Percentiles rank a stretch among this genome's conserved stretches.
Conservation (phyloP, 1,140 invertebrate genomes). For the Triops cancriformis region DNA sequence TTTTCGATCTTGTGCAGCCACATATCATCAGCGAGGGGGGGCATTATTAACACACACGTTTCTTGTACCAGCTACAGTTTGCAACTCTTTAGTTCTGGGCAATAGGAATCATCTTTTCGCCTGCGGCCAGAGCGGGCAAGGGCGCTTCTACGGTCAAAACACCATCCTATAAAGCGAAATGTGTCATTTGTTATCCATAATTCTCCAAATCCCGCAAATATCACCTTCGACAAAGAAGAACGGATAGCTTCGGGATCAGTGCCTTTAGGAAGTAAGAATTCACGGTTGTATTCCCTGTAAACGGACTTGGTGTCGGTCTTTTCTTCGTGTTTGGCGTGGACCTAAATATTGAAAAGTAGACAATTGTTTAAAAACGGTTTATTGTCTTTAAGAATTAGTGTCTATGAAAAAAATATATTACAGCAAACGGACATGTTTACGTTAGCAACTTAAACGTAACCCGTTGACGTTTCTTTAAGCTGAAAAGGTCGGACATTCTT, state of each 20-base stretch:
- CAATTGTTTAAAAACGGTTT: no score
- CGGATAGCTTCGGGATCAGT: conserved; percentile 81
- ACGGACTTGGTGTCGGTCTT: conserved; percentile 88
- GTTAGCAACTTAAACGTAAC: no score
- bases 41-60: neutral
- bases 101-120: conserved; percentile 69
- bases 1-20: neutral
- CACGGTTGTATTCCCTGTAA: conserved; percentile 90
- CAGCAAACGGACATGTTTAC: no score
- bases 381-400: no score
- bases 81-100: conserved; percentile 51
- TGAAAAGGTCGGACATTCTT: conserved; percentile 40
- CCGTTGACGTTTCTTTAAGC: neutral
- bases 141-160: conserved; percentile 90
- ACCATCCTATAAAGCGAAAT: conserved; percentile 43
- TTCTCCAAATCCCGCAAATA: neutral
- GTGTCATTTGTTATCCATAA: neutral
- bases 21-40: neutral
- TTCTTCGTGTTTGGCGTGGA: conserved; percentile 93
- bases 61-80: neutral
- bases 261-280: conserved; percentile 87
- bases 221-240: conserved; percentile 41
- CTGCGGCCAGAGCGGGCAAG: conserved; percentile 60
- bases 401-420: no score
- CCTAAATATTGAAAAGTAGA: conserved; percentile 61